phyloP scores from a whole-genome alignment of 2,113 vertebrate genomes.

The Acrocephalus arundinaceus region DNA sequence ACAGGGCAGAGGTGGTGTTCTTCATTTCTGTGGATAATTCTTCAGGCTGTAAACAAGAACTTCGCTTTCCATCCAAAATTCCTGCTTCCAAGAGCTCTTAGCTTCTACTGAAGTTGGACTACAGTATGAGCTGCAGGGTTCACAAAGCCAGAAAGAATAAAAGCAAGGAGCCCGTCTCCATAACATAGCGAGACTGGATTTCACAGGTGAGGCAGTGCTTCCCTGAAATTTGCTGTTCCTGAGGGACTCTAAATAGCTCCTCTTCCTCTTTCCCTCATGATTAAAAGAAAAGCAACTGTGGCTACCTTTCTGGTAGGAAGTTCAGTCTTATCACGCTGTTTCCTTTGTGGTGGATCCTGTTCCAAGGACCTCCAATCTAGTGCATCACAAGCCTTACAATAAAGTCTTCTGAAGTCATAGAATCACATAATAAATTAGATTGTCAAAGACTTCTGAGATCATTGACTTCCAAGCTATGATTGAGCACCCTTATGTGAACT shows the following conservation, averaged over 20 bases:
- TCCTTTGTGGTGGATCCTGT: neutral
- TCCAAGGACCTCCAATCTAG: neutral
- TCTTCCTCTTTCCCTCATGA: neutral
- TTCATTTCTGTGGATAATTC: neutral
- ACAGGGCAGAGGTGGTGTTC: neutral
- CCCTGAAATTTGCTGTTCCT: neutral
- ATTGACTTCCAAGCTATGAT: neutral
- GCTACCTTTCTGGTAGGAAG: neutral
- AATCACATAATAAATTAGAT: neutral
- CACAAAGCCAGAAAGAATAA: neutral
- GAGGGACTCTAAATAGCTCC: neutral
- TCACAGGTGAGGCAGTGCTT: neutral
- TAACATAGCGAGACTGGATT: neutral
- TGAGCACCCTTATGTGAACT: fast-evolving
- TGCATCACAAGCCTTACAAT: neutral
- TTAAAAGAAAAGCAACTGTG: neutral
- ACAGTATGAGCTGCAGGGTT: neutral
- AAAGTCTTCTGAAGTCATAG: neutral
- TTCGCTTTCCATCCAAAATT: neutral
- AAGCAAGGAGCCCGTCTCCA: fast-evolving
- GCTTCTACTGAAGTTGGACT: neutral
- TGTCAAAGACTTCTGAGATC: neutral
- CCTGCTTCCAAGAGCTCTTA: neutral
- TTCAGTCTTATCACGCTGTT: neutral
- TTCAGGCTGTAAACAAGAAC: neutral